Evolutionary conservation across 2,797 vertebrate species (phyloP), one percentile per base, ranked within the genome.

Genomic region (Oryzias dopingdopingensis): DNA sequence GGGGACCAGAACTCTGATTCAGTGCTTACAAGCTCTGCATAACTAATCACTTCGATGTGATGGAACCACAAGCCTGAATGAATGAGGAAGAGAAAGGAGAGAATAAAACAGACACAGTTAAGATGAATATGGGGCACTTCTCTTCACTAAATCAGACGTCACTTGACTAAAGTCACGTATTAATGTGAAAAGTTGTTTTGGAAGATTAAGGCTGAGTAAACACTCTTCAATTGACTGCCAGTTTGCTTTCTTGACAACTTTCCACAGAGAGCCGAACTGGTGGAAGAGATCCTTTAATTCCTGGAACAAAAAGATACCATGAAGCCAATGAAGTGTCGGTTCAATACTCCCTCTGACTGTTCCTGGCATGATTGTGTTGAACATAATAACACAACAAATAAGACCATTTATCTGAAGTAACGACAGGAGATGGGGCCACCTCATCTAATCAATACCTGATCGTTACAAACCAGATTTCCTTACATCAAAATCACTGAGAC

Each of bases 1-100:
- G 5, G 95, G 91, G 95, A 87, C 81, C 80, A 93, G 91, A 91
- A 93, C 90, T 94, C 93, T 90, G 93, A 92, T 92, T 93, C 89
- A 73, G 86, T 81, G 92, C 91, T 94, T 91, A 91, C 91, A 80
- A 92, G 91, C 92, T 90, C 90, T 91, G 94, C 92, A 96, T 94
- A 95, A 94, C 89, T 89, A 94, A 96, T 95, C 93, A 91, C 92
- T 91, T 90, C 90, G 88, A 84, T 45, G 79, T 82, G 76, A 79
- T 76, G 81, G 56, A 77, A 82, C 77, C 67, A 77, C 78, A 80
- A 80, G 86, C 75, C 81, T 85, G 80, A 87, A 87, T 84, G 86
- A 83, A 81, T 56, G 72, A 77, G 70, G 70, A 79, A 70, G 73
- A 77, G 67, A 78, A 65, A 76, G 75, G 62, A 70, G 66, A 67